These are phyloP conservation scores for Peromyscus maniculatus DNA, from an alignment of 2,113 vertebrate species.

Conservation along the genomic window DNA sequence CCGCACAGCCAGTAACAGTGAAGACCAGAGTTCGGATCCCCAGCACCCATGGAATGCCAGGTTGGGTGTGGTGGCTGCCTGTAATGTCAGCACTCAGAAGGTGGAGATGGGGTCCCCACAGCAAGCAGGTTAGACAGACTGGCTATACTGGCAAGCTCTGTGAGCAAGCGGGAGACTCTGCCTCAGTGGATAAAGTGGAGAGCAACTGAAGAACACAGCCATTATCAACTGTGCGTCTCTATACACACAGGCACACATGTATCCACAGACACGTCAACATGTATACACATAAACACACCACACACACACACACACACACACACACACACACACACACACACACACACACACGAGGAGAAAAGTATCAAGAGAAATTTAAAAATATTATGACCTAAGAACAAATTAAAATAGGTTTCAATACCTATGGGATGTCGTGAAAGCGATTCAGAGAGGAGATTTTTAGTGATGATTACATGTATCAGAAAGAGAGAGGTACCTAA, in stretches of 20 bases:
- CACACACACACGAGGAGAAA: neutral
- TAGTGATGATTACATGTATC: neutral
- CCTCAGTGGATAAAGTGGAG: neutral
- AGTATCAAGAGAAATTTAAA: neutral
- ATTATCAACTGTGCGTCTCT: neutral
- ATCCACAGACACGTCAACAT: neutral
- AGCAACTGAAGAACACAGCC: neutral
- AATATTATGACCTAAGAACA: neutral
- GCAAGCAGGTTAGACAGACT: neutral
- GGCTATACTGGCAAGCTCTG: neutral
- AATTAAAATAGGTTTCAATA: neutral
- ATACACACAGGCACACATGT: neutral
- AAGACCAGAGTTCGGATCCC: neutral
- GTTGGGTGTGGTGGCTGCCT: neutral
- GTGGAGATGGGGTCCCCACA: too few species aligned
- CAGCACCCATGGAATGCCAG: neutral
- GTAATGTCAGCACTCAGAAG: neutral
- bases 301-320: too few species aligned
- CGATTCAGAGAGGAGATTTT: neutral
- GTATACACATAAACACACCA: neutral
- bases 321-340: neutral
- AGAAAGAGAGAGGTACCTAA: neutral
- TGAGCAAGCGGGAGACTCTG: neutral
- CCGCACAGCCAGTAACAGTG: neutral
- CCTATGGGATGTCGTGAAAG: neutral